Base-by-base conservation (phyloP, 64 coral and sea anemone species). In the Dendronephthya gigantea region DNA sequence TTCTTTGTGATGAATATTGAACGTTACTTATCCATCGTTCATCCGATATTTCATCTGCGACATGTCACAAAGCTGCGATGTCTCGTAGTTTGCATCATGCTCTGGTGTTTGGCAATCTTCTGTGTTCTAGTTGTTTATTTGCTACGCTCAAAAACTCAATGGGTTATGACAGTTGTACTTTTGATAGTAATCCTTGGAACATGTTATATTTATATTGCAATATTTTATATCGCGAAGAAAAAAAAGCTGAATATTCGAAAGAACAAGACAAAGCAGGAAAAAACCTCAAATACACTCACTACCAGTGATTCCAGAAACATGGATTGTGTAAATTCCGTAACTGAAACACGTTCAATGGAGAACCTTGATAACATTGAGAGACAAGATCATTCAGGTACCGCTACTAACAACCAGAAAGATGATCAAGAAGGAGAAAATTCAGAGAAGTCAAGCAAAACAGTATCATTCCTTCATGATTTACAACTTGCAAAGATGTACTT, bases 401-500 rank as follows among this genome's bases (percentile, higher is more conserved):
- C n/a, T n/a, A n/a, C n/a, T n/a, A n/a, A n/a, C n/a, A n/a, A n/a
- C n/a, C n/a, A n/a, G n/a, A n/a, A n/a, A n/a, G n/a, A n/a, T n/a
- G n/a, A n/a, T n/a, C n/a, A n/a, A n/a, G n/a, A n/a, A n/a, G n/a
- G n/a, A n/a, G n/a, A n/a, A n/a, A n/a, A n/a, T n/a, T n/a, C n/a
- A n/a, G n/a, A n/a, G n/a, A n/a, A n/a, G n/a, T n/a, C n/a, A n/a
- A 27, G 25, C 68, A 74, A 74, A 74, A 74, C 68, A 35, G 22
- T 74, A 28, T 74, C 68, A 52, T 74, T 74, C 25, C n/a, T 74
- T 27, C 68, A 74, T 35, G 25, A 74, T 35, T 27, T 74, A 35
- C 68, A 74, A 35, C 68, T 74, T 17, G 68, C 68, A 27, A 74
- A 74, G 30, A 74, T 74, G 68, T 74, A 74, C 25, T 74, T 74